Evolutionary conservation across 2,113 vertebrate genomes (phyloP).

Genomic region (Hemiprocne comata): DNA sequence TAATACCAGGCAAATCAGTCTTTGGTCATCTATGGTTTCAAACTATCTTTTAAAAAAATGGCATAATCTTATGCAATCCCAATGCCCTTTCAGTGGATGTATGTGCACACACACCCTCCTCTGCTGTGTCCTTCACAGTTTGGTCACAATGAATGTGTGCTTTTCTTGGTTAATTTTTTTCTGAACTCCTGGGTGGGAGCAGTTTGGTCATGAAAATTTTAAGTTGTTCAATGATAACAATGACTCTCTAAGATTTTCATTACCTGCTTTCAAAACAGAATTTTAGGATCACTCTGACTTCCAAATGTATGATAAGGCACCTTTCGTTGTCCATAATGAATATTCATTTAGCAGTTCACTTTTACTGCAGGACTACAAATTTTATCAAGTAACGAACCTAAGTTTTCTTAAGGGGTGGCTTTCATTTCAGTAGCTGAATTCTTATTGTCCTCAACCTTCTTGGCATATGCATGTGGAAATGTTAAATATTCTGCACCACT

Average conservation of each 20-base stretch:
- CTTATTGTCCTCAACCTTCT: neutral
- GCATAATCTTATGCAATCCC: neutral
- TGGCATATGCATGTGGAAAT: neutral
- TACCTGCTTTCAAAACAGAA: neutral
- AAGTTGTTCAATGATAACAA: neutral
- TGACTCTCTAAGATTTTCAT: neutral
- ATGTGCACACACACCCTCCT: neutral
- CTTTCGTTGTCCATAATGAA: neutral
- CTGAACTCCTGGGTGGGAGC: neutral
- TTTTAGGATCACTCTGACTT: neutral
- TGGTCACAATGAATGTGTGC: neutral
- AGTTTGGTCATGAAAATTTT: neutral
- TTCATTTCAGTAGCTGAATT: constrained; percentile 13
- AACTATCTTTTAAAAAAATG: neutral
- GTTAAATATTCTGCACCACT: neutral
- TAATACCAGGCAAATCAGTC: neutral
- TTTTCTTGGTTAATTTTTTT: neutral
- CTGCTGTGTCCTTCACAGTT: neutral
- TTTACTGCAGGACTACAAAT: neutral
- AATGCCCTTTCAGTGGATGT: neutral
- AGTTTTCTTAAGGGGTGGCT: constrained; percentile 15
- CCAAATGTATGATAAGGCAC: neutral
- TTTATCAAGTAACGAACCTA: neutral
- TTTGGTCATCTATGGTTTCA: neutral
- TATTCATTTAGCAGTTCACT: neutral